A percentile compares a stretch with the other conserved stretches of the same genome.
Evolutionary conservation across 2,888 invertebrate genomes (phyloP).

Genomic region (Neria commutata): DNA sequence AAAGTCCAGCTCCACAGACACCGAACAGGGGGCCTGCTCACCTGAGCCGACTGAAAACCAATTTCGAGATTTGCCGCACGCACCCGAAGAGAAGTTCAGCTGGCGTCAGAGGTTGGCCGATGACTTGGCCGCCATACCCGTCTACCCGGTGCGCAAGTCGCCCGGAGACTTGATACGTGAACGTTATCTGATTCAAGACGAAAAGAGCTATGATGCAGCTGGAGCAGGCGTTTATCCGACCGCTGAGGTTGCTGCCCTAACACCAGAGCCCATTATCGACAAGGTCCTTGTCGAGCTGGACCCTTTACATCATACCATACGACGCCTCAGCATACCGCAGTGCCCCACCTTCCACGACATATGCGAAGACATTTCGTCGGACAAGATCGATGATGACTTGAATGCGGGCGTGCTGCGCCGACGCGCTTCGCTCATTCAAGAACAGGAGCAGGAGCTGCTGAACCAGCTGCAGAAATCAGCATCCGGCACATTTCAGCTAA

Average conservation of each 20-base stretch:
- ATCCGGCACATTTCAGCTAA: constrained; percentile 55
- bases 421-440: constrained; percentile 65
- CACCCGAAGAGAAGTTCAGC: constrained; percentile 60
- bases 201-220: constrained; percentile 17
- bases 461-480: constrained; percentile 58
- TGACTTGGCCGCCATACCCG: constrained; percentile 59
- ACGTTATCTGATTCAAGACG: constrained; percentile 64
- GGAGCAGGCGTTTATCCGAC: neutral
- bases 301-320: constrained; percentile 50
- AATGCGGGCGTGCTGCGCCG: constrained; percentile 65
- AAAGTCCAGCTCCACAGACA: constrained; percentile 12
- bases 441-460: constrained; percentile 60
- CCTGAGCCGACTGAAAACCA: constrained; percentile 34
- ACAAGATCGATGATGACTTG: constrained; percentile 64
- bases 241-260: constrained; percentile 8
- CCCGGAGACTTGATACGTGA: constrained; percentile 78
- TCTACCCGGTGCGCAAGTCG: constrained; percentile 65
- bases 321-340: constrained; percentile 57
- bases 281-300: constrained; percentile 50
- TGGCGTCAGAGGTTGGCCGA: constrained; percentile 73
- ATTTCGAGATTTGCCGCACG: constrained; percentile 47
- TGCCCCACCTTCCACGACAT: constrained; percentile 66
- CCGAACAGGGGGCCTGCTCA: constrained; percentile 12
- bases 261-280: constrained; percentile 34
- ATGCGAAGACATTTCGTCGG: constrained; percentile 65